phyloP scores from a whole-genome alignment of 2,888 invertebrate species.

The Coremacera marginata region DNA sequence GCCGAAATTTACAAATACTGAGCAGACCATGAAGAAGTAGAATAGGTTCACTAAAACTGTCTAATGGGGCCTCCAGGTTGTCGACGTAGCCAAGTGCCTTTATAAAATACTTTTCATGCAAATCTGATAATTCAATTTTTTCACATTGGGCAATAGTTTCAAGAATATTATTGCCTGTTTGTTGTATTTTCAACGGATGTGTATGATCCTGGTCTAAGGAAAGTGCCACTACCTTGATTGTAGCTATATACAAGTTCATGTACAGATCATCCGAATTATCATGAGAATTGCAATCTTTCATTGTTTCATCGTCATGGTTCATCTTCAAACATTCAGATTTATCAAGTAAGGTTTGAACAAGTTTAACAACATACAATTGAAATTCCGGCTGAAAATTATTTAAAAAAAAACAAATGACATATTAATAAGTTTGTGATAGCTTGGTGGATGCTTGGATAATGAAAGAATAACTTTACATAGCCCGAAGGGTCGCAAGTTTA shows the following conservation, averaged over 20 bases:
- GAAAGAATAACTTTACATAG: too few species aligned
- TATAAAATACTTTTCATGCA: conserved; percentile 60
- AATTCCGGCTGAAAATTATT: conserved; percentile 53
- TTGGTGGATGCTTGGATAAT: too few species aligned
- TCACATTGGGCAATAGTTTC: conserved; percentile 50
- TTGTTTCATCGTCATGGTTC: background rate
- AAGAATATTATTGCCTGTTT: conserved; percentile 51
- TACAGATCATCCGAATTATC: conserved; percentile 42
- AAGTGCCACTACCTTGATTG: conserved; percentile 64
- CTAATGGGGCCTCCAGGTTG: conserved; percentile 61
- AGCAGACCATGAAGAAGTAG: conserved; percentile 63
- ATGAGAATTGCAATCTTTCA: conserved; percentile 37
- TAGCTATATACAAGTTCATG: conserved; percentile 57
- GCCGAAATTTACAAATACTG: conserved; percentile 58
- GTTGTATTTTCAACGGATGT: conserved; percentile 45
- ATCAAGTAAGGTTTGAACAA: conserved; percentile 53
- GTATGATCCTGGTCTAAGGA: conserved; percentile 50
- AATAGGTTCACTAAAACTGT: conserved; percentile 64
- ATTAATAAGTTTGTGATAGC: background rate
- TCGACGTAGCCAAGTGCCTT: conserved; percentile 59
- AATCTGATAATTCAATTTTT: conserved; percentile 45
- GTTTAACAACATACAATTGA: conserved; percentile 60
- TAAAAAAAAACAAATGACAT: background rate
- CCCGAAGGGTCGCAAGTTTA: background rate
- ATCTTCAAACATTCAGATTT: conserved; percentile 44